Conservation (phyloP, 2,113 vertebrate genomes). For the Antechinus stuartii region DNA sequence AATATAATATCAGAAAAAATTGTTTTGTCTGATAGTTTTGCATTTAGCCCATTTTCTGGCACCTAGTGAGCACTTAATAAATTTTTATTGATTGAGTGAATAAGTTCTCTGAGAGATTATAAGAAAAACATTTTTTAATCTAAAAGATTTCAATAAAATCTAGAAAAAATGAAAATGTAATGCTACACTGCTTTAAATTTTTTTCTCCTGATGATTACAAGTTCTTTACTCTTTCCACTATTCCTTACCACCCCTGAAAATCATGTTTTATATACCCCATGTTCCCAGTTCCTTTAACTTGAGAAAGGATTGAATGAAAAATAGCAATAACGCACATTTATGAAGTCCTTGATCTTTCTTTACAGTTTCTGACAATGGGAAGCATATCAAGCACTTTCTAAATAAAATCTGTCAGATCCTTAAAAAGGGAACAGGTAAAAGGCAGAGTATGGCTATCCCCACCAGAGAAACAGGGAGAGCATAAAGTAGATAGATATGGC, state of each 20-base stretch:
- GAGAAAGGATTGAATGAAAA: neutral
- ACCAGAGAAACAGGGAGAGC: constrained; percentile 6
- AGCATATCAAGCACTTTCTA: neutral
- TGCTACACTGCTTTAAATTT: neutral
- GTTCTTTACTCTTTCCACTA: neutral
- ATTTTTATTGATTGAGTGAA: neutral
- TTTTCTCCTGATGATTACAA: neutral
- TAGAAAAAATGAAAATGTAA: neutral
- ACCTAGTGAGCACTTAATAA: neutral
- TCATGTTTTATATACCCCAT: neutral
- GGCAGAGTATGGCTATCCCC: neutral
- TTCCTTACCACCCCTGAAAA: neutral
- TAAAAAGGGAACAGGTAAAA: neutral
- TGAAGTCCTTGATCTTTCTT: neutral
- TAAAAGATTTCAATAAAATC: neutral
- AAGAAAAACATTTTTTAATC: neutral
- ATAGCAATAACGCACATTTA: neutral
- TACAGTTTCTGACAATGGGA: neutral
- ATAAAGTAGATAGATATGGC: neutral
- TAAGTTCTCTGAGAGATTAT: neutral
- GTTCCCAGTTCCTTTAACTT: neutral
- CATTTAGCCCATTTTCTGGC: neutral
- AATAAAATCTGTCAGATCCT: neutral
- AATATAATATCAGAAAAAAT: neutral
- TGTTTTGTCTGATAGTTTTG: neutral